These are phyloP conservation scores for Agelastica alni DNA, from an alignment of 2,888 invertebrate genomes.

Conservation along the genomic window DNA sequence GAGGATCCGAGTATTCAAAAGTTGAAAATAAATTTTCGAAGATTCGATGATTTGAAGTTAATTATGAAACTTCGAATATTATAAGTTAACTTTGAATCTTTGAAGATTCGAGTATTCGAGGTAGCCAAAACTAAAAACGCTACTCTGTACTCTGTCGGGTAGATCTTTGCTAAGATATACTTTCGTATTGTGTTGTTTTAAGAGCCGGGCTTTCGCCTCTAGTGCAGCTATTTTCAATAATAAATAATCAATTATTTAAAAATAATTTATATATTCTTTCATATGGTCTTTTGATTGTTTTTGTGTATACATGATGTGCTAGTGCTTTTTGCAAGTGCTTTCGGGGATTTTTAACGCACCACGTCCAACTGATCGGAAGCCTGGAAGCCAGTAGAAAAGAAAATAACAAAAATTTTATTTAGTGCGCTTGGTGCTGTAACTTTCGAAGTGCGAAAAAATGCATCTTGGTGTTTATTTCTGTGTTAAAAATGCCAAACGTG, in stretches of 20 bases:
- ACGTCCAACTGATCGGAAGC: constrained; percentile 21
- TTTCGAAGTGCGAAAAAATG: constrained; percentile 4
- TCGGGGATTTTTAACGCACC: constrained; percentile 14
- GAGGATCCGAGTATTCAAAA: too few species aligned
- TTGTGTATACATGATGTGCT: constrained; percentile 5
- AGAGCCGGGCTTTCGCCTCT: too few species aligned
- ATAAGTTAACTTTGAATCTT: too few species aligned
- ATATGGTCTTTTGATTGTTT: not conserved
- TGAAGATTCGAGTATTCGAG: too few species aligned
- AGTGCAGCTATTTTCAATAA: too few species aligned
- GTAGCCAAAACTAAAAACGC: too few species aligned
- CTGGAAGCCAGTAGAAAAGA: constrained; percentile 17
- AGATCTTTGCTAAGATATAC: too few species aligned
- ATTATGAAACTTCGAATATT: too few species aligned
- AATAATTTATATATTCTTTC: not conserved
- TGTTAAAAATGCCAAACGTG: not conserved
- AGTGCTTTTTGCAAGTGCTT: constrained; percentile 10
- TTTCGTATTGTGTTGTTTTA: too few species aligned
- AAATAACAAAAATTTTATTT: constrained; percentile 4
- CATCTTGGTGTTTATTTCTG: not conserved
- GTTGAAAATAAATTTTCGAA: too few species aligned
- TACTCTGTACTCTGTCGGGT: too few species aligned
- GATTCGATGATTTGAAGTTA: too few species aligned
- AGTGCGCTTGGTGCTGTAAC: not conserved
- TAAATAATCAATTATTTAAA: not conserved